These are phyloP conservation scores for Cheirogaleus major DNA, from an alignment of 2,797 vertebrate species.

Conservation along the genomic window DNA sequence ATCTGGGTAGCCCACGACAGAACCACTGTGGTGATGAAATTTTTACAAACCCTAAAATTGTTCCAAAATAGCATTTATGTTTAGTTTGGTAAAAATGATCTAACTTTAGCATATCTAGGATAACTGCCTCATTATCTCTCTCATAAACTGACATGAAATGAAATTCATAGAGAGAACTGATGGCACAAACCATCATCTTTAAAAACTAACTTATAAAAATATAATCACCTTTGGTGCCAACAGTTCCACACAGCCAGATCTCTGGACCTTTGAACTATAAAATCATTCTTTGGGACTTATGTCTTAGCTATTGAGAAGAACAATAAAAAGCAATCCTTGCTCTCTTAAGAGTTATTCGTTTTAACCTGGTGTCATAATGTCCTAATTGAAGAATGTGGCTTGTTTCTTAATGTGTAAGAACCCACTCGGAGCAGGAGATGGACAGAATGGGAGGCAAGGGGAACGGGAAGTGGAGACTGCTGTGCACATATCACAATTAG, in stretches of 20 bases:
- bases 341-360: background rate
- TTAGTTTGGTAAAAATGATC: background rate
- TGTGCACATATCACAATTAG: background rate
- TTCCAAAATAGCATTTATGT: background rate
- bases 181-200: background rate
- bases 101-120: background rate
- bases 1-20: background rate
- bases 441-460: background rate
- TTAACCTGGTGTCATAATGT: background rate
- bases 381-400: background rate
- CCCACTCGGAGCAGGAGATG: background rate
- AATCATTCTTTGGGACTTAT: background rate
- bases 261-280: background rate
- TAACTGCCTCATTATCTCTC: background rate
- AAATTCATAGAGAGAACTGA: background rate
- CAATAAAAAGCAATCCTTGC: background rate
- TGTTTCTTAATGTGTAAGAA: background rate
- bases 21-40: background rate
- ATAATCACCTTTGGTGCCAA: background rate
- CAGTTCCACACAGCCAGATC: background rate
- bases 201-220: background rate
- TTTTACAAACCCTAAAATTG: background rate
- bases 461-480: background rate
- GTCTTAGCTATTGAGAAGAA: conserved; percentile 3
- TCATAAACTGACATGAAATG: background rate